Evolutionary conservation across 1,140 invertebrate genomes (phyloP).

Genomic region (Drosophila tsacasi): DNA sequence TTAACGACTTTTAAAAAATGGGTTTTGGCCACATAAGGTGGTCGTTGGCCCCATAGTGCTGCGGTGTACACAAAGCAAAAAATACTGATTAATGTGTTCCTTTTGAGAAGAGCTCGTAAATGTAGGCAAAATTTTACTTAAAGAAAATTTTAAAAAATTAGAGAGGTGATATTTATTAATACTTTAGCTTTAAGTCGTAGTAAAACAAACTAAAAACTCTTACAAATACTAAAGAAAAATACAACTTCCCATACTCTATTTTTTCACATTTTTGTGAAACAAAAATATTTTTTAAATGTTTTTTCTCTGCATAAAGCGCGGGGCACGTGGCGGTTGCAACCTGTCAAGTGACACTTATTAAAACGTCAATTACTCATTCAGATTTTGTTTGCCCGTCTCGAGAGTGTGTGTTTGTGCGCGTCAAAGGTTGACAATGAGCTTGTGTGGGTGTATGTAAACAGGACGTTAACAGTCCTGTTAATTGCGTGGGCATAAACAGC

Average conservation of each 20-base stretch:
- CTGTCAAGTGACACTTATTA: conserved; percentile 67
- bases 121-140: background rate
- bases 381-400: conserved; percentile 52
- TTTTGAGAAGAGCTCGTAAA: background rate
- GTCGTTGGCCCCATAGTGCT: too few species aligned
- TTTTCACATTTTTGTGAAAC: background rate
- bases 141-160: background rate
- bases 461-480: conserved; percentile 52
- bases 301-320: background rate
- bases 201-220: background rate
- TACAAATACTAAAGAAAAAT: background rate
- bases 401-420: conserved; percentile 22
- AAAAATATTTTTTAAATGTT: background rate
- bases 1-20: too few species aligned
- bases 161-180: too few species aligned
- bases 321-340: conserved; percentile 33
- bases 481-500: conserved; percentile 57
- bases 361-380: conserved; percentile 72
- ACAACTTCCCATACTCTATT: background rate
- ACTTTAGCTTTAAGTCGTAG: background rate
- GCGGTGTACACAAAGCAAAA: conserved; percentile 2
- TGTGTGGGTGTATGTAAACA: conserved; percentile 23
- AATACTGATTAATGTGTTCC: background rate
- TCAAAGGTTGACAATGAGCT: conserved; percentile 40
- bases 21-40: too few species aligned